Conservation (phyloP, 1,140 invertebrate genomes). For the Ceratoteleas bidentatus region DNA sequence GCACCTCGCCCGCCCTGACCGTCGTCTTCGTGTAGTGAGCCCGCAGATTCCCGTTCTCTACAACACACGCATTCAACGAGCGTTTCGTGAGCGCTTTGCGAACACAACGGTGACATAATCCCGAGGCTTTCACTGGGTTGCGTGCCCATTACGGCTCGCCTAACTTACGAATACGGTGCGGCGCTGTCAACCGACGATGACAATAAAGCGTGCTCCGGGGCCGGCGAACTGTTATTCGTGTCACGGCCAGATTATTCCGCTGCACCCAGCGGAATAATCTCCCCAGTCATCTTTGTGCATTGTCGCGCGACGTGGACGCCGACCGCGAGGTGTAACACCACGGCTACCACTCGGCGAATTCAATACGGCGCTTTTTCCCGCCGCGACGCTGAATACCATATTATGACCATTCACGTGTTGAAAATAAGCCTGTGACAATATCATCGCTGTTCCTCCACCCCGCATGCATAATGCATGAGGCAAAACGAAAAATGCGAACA, state of each 20-base stretch:
- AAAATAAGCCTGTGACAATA: conserved; percentile 58
- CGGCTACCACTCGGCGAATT: conserved; percentile 48
- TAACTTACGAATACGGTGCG: conserved; percentile 67
- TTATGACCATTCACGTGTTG: conserved; percentile 63
- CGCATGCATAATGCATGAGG: conserved; percentile 40
- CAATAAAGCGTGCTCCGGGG: conserved; percentile 61
- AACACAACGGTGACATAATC: conserved; percentile 68
- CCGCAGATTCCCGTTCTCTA: conserved; percentile 78
- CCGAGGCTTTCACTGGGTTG: conserved; percentile 73
- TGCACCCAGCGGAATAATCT: conserved; percentile 71
- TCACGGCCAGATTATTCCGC: conserved; percentile 74
- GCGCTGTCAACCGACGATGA: conserved; percentile 56
- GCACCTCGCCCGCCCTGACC: conserved; percentile 77
- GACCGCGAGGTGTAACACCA: conserved; percentile 52
- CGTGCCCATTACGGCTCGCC: conserved; percentile 72
- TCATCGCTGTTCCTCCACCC: conserved; percentile 28
- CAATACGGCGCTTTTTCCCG: conserved; percentile 41
- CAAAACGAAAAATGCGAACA: conserved; percentile 13
- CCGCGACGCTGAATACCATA: conserved; percentile 44
- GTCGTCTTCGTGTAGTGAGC: conserved; percentile 80
- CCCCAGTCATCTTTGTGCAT: conserved; percentile 59
- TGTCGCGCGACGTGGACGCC: conserved; percentile 51
- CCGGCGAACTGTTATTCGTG: conserved; percentile 76
- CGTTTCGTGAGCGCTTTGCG: no score
- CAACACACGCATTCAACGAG: conserved; percentile 56